Evolutionary conservation across 2,797 vertebrate genomes (phyloP).

Genomic region (Anolis apletophallus): DNA sequence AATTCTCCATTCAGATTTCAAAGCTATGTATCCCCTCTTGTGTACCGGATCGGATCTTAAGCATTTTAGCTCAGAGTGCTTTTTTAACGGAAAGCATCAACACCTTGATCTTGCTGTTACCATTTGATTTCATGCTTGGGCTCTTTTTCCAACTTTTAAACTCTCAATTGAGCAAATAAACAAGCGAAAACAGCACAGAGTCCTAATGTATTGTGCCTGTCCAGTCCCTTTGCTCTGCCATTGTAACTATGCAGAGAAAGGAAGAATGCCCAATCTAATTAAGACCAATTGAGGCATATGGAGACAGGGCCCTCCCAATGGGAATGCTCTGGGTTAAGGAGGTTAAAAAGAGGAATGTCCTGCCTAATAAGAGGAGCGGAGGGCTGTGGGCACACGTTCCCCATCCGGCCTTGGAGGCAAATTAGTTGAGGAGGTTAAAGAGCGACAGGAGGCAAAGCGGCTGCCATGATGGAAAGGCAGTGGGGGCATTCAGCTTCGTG

Average conservation of each 20-base stretch:
- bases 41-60: background rate
- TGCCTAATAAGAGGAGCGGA: slow-evolving; percentile 70
- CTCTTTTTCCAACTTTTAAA: slow-evolving; percentile 21
- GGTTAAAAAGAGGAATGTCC: slow-evolving; percentile 79
- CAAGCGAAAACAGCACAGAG: slow-evolving; percentile 48
- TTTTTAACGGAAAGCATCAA: too few species aligned
- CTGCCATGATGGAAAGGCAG: background rate
- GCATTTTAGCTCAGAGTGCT: too few species aligned
- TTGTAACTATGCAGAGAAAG: slow-evolving; percentile 73
- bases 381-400: slow-evolving; percentile 48
- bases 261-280: slow-evolving; percentile 76
- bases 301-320: slow-evolving; percentile 73
- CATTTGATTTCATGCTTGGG: too few species aligned
- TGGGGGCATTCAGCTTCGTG: background rate
- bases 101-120: background rate
- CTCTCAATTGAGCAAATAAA: slow-evolving; percentile 51
- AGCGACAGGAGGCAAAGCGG: too few species aligned
- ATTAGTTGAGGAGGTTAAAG: slow-evolving; percentile 51
- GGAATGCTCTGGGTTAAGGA: slow-evolving; percentile 74
- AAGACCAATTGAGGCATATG: slow-evolving; percentile 71
- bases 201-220: slow-evolving; percentile 55
- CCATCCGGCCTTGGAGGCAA: slow-evolving; percentile 33
- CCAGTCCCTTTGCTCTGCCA: slow-evolving; percentile 66
- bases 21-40: too few species aligned
- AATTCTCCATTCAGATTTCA: background rate